These are phyloP conservation scores for Aspidoscelis tigris DNA, from an alignment of 2,113 vertebrate species.

Conservation along the genomic window DNA sequence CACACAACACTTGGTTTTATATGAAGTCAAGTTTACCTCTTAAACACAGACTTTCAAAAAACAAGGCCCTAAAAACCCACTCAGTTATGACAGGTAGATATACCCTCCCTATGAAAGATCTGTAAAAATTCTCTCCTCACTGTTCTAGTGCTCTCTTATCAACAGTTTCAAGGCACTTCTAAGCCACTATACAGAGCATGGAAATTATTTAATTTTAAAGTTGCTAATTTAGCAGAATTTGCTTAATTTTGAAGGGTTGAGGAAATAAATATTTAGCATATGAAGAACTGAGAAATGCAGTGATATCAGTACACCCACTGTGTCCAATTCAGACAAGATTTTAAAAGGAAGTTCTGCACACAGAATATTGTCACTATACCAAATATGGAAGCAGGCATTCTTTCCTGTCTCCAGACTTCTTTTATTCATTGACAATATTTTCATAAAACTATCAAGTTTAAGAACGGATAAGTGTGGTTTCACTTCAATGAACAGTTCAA, in stretches of 20 bases:
- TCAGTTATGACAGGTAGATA: too few species aligned
- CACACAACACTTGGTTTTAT: too few species aligned
- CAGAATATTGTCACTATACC: not conserved
- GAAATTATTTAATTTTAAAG: not conserved
- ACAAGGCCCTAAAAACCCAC: too few species aligned
- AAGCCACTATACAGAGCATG: not conserved
- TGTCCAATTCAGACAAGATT: not conserved
- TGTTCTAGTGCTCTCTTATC: too few species aligned
- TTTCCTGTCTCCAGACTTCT: not conserved
- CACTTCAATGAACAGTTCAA: not conserved
- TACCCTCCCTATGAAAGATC: too few species aligned
- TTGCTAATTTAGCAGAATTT: not conserved
- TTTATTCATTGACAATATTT: not conserved
- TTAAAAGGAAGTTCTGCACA: not conserved
- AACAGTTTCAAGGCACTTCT: not conserved
- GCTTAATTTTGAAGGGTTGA: not conserved
- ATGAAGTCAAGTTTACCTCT: too few species aligned
- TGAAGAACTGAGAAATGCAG: not conserved
- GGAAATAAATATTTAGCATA: not conserved
- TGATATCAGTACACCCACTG: not conserved
- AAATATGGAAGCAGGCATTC: too few species aligned
- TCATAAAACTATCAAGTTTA: not conserved
- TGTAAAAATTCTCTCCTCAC: too few species aligned
- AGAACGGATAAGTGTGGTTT: not conserved
- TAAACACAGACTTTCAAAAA: too few species aligned